Evolutionary conservation across 2,113 vertebrate genomes (phyloP).

Genomic region (Lethenteron camtschaticum): DNA sequence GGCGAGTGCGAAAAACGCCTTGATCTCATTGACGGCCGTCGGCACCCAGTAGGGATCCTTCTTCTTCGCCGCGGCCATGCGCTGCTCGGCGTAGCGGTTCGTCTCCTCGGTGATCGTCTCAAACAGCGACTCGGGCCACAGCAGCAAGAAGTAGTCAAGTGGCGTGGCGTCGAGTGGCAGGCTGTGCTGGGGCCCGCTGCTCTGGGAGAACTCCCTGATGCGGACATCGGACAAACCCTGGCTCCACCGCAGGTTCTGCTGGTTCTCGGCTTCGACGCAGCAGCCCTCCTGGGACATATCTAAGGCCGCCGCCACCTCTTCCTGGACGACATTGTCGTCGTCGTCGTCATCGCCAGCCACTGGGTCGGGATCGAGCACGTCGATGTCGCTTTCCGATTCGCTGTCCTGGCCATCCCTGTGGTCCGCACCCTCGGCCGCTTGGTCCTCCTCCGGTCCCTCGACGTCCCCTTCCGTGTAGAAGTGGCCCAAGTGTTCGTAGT

Average conservation of each 20-base stretch:
- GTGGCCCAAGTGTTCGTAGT: too few relatives aligned
- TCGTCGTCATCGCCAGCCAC: too few relatives aligned
- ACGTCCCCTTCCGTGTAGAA: too few relatives aligned
- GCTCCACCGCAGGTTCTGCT: neutral
- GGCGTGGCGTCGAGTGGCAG: conserved; percentile 2
- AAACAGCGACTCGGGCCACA: conserved; percentile 8
- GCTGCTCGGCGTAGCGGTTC: conserved; percentile 7
- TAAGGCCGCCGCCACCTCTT: too few relatives aligned
- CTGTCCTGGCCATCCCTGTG: too few relatives aligned
- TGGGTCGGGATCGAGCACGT: too few relatives aligned
- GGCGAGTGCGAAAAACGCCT: conserved; percentile 8
- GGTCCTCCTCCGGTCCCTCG: too few relatives aligned
- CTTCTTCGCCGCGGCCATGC: conserved; percentile 5
- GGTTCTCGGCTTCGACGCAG: neutral
- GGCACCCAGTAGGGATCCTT: conserved; percentile 6
- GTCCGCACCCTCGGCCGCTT: too few relatives aligned
- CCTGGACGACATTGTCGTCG: too few relatives aligned
- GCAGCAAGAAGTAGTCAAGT: conserved; percentile 7
- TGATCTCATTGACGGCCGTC: conserved; percentile 7
- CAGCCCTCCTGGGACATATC: too few relatives aligned
- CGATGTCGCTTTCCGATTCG: too few relatives aligned
- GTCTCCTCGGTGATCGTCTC: conserved; percentile 7
- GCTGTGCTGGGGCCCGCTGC: conserved; percentile 5
- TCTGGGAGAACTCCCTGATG: neutral
- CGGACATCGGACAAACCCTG: neutral